Conservation (phyloP, 1,140 invertebrate species). For the Anastatus disparis region DNA sequence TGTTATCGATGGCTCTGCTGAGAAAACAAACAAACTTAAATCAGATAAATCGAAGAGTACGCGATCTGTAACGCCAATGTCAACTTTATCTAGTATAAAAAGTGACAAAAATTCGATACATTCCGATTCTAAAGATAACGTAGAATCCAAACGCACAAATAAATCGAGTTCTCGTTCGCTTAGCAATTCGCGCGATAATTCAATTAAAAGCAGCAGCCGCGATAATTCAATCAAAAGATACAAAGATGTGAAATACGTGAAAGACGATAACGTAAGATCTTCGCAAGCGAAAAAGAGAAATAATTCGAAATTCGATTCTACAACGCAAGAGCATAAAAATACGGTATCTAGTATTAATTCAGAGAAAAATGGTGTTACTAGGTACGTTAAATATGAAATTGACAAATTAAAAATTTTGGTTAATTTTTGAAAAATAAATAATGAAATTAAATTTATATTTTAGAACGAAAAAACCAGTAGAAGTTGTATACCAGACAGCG, state of each 20-base stretch:
- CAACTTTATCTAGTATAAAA: not conserved
- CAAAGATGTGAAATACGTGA: constrained; percentile 22
- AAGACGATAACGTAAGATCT: not conserved
- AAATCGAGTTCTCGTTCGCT: not conserved
- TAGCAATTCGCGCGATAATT: constrained; percentile 15
- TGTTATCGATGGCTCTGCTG: not conserved
- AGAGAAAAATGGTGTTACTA: constrained; percentile 9
- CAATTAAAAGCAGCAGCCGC: not conserved
- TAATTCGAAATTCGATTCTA: not conserved
- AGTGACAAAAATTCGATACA: not conserved
- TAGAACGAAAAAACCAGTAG: constrained; percentile 54
- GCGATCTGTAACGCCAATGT: constrained; percentile 5
- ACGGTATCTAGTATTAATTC: not conserved
- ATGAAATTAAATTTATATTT: not conserved
- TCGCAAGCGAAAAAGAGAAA: constrained; percentile 9
- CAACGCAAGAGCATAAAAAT: not conserved
- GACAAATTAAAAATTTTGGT: no score
- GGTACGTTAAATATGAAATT: not conserved
- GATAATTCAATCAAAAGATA: constrained; percentile 15
- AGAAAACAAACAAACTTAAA: not conserved
- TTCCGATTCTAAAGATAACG: not conserved
- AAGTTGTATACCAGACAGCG: constrained; percentile 58
- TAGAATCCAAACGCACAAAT: not conserved
- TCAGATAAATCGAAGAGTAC: constrained; percentile 16
- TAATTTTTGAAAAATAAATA: no score